Percentiles rank a stretch among this genome's conserved stretches.
These are phyloP conservation scores for Dynastes hyllus DNA, from an alignment of 2,888 invertebrate species.

Conservation along the genomic window DNA sequence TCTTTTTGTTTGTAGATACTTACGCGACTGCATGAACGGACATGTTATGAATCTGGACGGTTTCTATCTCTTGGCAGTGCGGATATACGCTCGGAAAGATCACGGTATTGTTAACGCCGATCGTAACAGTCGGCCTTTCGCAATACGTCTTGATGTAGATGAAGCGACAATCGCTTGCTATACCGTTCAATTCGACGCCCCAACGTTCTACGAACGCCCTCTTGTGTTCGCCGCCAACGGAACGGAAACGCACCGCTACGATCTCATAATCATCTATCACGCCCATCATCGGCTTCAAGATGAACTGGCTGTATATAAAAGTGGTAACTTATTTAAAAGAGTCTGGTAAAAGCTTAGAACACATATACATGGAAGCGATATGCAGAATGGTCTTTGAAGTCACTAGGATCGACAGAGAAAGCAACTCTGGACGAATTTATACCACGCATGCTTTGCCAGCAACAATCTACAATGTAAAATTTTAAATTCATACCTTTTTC, in stretches of 20 bases:
- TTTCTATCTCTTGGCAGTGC: constrained; percentile 63
- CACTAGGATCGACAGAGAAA: no score
- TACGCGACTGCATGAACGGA: constrained; percentile 69
- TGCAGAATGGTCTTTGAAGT: no score
- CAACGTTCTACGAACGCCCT: constrained; percentile 70
- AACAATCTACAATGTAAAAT: no score
- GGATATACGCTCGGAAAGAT: constrained; percentile 67
- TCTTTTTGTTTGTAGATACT: constrained; percentile 40
- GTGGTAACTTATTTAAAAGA: neutral
- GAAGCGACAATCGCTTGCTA: constrained; percentile 62
- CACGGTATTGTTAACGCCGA: constrained; percentile 65
- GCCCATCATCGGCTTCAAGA: constrained; percentile 71
- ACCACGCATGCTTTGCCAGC: no score
- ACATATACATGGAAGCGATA: no score
- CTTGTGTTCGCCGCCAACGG: constrained; percentile 62
- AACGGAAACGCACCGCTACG: constrained; percentile 67
- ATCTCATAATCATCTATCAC: constrained; percentile 68
- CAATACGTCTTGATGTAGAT: constrained; percentile 69
- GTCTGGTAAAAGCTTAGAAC: no score
- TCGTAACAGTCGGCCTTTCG: constrained; percentile 65
- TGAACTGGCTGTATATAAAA: constrained; percentile 63
- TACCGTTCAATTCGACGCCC: constrained; percentile 70
- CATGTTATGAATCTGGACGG: constrained; percentile 67
- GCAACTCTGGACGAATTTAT: no score
- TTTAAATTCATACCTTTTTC: no score